These are phyloP conservation scores for Oligia strigilis DNA, from an alignment of 2,888 invertebrate species.

Conservation along the genomic window DNA sequence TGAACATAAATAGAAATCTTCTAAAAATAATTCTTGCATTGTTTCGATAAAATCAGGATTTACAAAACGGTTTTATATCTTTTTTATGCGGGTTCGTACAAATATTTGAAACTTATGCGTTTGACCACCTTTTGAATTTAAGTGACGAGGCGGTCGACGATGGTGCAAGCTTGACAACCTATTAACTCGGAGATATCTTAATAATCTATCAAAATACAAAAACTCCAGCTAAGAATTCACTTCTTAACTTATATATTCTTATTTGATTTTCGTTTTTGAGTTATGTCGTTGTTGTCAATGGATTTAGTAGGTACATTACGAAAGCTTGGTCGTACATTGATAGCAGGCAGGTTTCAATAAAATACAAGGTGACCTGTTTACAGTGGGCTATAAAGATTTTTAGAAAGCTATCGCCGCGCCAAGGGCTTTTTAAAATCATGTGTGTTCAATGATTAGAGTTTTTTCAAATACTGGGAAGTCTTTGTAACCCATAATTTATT, in stretches of 20 bases:
- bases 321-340: slow-evolving; percentile 10
- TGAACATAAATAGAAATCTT: neutral
- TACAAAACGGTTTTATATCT: neutral
- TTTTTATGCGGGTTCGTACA: neutral
- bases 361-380: neutral
- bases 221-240: neutral
- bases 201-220: neutral
- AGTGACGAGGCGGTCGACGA: neutral
- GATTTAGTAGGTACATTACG: slow-evolving; percentile 10
- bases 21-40: neutral
- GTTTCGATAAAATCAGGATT: neutral
- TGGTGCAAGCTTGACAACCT: neutral
- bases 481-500: too few species aligned
- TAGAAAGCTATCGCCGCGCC: neutral
- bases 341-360: slow-evolving; percentile 11
- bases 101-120: neutral
- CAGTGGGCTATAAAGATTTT: neutral
- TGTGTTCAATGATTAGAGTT: neutral
- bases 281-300: slow-evolving; percentile 45
- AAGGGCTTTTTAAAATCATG: neutral
- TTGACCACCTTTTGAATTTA: neutral
- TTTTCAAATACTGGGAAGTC: neutral
- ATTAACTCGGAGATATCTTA: neutral
- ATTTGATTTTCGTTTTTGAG: neutral
- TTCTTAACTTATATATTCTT: neutral